Evolutionary conservation across 2,888 invertebrate genomes (phyloP), one percentile per base, ranked within the genome.

Genomic region (Stenodema calcarata): DNA sequence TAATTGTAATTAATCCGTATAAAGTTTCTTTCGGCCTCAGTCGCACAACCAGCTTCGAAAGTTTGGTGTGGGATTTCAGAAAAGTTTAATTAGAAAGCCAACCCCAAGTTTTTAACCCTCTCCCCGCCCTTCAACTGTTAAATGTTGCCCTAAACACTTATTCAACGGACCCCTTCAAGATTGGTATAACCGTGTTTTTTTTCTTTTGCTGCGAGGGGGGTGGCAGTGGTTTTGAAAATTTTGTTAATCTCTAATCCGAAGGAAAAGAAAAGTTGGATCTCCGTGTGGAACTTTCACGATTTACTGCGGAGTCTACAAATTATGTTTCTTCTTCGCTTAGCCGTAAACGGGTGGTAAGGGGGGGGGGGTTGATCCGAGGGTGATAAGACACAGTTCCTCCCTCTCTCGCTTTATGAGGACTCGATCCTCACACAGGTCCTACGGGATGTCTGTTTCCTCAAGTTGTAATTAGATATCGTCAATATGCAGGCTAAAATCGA

Each of bases 281-380:
- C 27, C 30, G 50, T 18, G 73, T 23, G 35, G 54, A 80, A 80
- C 47, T 80, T 80, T 23, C 14, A 30, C 50, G 80, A 80, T 80
- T 80, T 80, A 80, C 80, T 44, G 80, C 80, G 28, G 30, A 28
- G 54, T 28, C 80, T 28, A 80, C 80, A 80, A 80, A 80, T 80
- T 80, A 80, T 80, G 28, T 50, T 80, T 54, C 54, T 54, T 14
- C 80, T 78, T 44, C 50, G 30, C 54, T 80, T 23, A 78, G 44
- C 44, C 78, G 78, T n/a, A 12, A 12, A 23, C 16, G 54, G 80
- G 76, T 76, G 9, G 54, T n/a, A n/a, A 54, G 78, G 28, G 41
- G 44, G 11, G 78, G 44, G 18, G 78, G 44, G 44, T 2, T 1
- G 16, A 14, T 47, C 6, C 12, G 16, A 16, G 47, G 62, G 62